Conservation (phyloP, 2,888 invertebrate species). For the Ptilodon capucinus region DNA sequence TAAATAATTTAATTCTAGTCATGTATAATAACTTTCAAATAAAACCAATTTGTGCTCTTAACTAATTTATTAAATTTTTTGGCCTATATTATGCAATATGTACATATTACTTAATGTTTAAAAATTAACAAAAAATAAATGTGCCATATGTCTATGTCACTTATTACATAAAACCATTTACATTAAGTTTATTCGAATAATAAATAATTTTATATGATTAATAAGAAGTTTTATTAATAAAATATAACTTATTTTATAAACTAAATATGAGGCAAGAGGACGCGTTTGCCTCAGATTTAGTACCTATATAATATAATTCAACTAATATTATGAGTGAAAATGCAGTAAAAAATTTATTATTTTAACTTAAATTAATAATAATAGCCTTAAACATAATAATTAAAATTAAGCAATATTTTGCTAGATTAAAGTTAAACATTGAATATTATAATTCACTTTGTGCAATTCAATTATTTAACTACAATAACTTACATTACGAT, state of each 20-base stretch:
- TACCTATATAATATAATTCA: slow-evolving; percentile 3
- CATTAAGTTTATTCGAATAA: slow-evolving; percentile 7
- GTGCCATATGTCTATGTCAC: slow-evolving; percentile 16
- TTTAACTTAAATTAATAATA: neutral
- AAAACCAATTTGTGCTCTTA: neutral
- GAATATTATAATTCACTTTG: neutral
- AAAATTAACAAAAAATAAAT: slow-evolving; percentile 5
- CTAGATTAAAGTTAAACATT: too few relatives aligned
- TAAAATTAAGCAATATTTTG: neutral
- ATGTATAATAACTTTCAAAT: neutral
- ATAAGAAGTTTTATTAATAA: neutral
- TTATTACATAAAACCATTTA: neutral
- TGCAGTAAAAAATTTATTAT: slow-evolving; percentile 55
- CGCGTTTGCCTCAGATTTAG: slow-evolving; percentile 69
- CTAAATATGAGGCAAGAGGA: slow-evolving; percentile 73
- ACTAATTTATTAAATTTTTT: slow-evolving; percentile 18
- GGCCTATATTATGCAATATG: slow-evolving; percentile 42
- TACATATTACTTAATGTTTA: slow-evolving; percentile 46
- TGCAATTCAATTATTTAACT: neutral
- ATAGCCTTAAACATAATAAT: neutral
- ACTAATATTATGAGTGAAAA: slow-evolving; percentile 57
- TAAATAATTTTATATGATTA: slow-evolving; percentile 12
- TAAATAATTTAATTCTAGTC: neutral
- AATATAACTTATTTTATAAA: slow-evolving; percentile 1
- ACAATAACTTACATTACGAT: too few relatives aligned